Percentiles rank a stretch among this genome's conserved stretches.
Conservation (phyloP, 2,797 vertebrate genomes). For the Anolis apletophallus region DNA sequence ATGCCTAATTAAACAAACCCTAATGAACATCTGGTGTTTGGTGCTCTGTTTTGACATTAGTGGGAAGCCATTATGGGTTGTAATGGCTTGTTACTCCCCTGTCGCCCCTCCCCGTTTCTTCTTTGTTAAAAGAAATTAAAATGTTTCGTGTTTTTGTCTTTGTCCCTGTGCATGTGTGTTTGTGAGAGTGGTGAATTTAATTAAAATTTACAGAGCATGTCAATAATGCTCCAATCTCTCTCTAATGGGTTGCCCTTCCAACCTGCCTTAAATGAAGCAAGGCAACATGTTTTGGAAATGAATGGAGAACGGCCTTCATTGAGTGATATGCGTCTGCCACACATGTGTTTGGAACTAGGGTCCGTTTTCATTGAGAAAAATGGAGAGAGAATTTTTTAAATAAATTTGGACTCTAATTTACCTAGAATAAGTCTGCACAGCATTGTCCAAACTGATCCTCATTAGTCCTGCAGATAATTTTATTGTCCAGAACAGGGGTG, state of each 20-base stretch:
- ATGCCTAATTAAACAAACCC: slow-evolving; percentile 49
- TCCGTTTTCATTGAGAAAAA: not conserved
- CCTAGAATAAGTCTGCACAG: not conserved
- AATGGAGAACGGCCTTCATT: slow-evolving; percentile 22
- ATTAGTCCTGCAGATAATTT: no score
- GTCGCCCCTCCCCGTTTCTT: not conserved
- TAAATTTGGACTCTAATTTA: not conserved
- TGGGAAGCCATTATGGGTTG: slow-evolving; percentile 49
- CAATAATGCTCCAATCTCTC: slow-evolving; percentile 26
- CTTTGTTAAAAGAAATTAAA: slow-evolving; percentile 39
- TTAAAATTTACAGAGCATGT: slow-evolving; percentile 57
- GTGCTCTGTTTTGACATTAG: slow-evolving; percentile 47
- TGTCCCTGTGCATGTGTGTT: not conserved
- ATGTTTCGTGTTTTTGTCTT: slow-evolving; percentile 8
- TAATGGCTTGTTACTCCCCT: not conserved
- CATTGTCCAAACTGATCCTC: not conserved
- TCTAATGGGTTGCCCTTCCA: slow-evolving; percentile 47
- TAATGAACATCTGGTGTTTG: slow-evolving; percentile 55
- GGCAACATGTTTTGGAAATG: slow-evolving; percentile 23
- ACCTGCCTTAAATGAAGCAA: slow-evolving; percentile 39
- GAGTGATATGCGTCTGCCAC: not conserved
- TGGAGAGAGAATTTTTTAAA: no score
- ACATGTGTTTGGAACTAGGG: not conserved
- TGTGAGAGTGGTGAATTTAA: slow-evolving; percentile 23
- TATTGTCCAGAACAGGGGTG: no score